phyloP scores from a whole-genome alignment of 1,140 invertebrate genomes.

The Schlechtendalia chinensis region DNA sequence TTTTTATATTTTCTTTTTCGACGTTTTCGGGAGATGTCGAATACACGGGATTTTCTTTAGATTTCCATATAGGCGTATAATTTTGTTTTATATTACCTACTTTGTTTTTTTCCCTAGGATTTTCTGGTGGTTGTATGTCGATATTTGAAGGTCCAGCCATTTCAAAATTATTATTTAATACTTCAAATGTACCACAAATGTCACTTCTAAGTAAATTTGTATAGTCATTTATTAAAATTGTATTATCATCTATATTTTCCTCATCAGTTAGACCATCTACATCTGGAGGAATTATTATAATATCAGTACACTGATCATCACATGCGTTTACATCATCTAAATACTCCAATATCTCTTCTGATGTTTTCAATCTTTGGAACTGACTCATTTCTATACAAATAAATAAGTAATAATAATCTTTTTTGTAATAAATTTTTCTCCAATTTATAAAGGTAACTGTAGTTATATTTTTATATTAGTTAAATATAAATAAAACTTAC shows the following conservation, averaged over 20 bases:
- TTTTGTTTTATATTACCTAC: not conserved
- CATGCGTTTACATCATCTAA: not conserved
- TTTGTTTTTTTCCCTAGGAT: not conserved
- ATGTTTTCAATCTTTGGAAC: not conserved
- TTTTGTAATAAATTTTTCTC: too few relatives aligned
- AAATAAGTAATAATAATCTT: too few relatives aligned
- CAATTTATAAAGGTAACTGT: too few relatives aligned
- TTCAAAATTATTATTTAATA: not conserved
- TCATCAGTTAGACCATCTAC: not conserved
- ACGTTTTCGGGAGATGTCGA: not conserved
- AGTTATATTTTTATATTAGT: too few relatives aligned
- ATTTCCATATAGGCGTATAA: not conserved
- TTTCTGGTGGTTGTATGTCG: not conserved
- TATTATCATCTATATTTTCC: not conserved
- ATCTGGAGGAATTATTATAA: not conserved
- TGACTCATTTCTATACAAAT: not conserved
- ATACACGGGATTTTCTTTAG: not conserved
- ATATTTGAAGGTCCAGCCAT: not conserved
- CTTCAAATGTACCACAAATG: not conserved
- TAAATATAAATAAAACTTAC: too few relatives aligned
- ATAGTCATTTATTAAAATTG: not conserved
- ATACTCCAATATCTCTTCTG: not conserved
- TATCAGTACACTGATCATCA: not conserved
- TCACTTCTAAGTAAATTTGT: not conserved
- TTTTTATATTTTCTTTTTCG: conserved; percentile 11